Percentiles rank a stretch among this genome's conserved stretches.
These are phyloP conservation scores for Chouioia cunea DNA, from an alignment of 2,888 invertebrate genomes.

Conservation along the genomic window DNA sequence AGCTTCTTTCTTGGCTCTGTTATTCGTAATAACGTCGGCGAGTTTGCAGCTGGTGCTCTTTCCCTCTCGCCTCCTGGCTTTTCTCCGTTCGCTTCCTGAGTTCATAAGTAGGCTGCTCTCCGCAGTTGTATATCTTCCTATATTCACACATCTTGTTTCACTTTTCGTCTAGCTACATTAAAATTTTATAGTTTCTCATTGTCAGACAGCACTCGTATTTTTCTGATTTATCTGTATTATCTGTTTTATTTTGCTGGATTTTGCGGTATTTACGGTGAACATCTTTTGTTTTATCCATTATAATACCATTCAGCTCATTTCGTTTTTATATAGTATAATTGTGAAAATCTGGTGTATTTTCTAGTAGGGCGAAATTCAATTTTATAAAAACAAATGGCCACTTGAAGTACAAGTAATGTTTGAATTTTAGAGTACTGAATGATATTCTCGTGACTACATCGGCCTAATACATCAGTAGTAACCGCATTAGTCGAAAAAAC, in stretches of 20 bases:
- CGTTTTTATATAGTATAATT: no score
- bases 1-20: conserved; percentile 23
- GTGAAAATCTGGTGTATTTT: no score
- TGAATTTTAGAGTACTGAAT: no score
- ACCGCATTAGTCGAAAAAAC: no score
- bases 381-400: no score
- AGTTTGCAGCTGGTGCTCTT: conserved; percentile 34
- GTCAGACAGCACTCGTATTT: conserved; percentile 21
- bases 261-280: no score
- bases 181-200: conserved; percentile 44
- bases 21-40: conserved; percentile 34
- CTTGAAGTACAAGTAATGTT: no score
- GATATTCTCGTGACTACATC: no score
- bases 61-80: neutral
- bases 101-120: conserved; percentile 37
- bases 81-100: conserved; percentile 29
- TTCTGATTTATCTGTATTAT: conserved; percentile 31
- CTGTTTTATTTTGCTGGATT: neutral
- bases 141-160: conserved; percentile 39
- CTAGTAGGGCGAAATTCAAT: no score
- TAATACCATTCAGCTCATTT: no score
- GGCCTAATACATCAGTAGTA: no score
- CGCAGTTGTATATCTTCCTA: conserved; percentile 18
- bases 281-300: no score
- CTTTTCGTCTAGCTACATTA: conserved; percentile 35